phyloP scores from a whole-genome alignment of 2,113 vertebrate genomes.

The Bubo scandiacus region DNA sequence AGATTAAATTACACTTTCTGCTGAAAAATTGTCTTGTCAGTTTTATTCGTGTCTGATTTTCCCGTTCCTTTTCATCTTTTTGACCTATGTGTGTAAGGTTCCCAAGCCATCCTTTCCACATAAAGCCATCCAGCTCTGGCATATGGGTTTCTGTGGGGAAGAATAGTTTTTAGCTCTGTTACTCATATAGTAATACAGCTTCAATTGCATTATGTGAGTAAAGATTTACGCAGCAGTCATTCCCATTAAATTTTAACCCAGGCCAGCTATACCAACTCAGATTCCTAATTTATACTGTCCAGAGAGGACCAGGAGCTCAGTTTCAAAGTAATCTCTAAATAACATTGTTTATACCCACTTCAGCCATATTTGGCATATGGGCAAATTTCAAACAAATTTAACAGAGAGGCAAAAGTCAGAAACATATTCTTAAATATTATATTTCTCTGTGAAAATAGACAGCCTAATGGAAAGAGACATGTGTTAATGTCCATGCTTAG shows the following conservation, averaged over 20 bases:
- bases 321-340: neutral
- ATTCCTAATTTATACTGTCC: neutral
- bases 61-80: neutral
- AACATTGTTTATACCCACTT: neutral
- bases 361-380: neutral
- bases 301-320: neutral
- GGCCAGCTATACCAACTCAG: neutral
- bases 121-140: neutral
- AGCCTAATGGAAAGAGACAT: neutral
- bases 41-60: neutral
- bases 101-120: neutral
- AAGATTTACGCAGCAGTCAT: neutral
- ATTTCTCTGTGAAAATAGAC: neutral
- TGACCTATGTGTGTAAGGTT: neutral
- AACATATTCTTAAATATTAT: neutral
- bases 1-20: conserved; percentile 7
- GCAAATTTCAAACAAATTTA: neutral
- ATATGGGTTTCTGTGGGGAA: neutral
- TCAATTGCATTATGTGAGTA: neutral
- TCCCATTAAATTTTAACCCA: neutral
- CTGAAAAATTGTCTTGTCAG: neutral
- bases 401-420: neutral
- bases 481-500: neutral
- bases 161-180: neutral
- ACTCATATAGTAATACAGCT: neutral